A percentile compares a stretch with the other conserved stretches of the same genome.
phyloP scores from a whole-genome alignment of 2,113 vertebrate genomes.

The Coracopsis vasa region DNA sequence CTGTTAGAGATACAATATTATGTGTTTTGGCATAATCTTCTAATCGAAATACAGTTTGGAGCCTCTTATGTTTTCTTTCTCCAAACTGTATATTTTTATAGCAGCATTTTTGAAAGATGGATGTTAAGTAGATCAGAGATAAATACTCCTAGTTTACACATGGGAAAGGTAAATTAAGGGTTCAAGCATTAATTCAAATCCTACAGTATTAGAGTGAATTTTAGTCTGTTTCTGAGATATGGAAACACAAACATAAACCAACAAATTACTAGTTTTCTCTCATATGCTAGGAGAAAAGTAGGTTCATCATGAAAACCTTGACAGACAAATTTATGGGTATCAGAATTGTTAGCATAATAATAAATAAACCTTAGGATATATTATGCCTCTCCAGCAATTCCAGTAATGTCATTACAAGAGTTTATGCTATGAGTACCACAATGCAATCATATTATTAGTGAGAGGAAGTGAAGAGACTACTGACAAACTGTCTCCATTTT shows the following conservation, averaged over 20 bases:
- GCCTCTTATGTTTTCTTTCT: not conserved
- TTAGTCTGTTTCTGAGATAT: not conserved
- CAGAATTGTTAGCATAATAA: not conserved
- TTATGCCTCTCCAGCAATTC: not conserved
- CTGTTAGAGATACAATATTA: not conserved
- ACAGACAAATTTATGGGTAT: constrained; percentile 13
- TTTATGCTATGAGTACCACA: not conserved
- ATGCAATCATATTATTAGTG: not conserved
- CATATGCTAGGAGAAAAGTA: not conserved
- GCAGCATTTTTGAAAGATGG: not conserved
- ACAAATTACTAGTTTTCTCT: not conserved
- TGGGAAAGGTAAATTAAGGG: not conserved
- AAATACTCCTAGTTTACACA: not conserved
- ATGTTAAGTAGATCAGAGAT: not conserved
- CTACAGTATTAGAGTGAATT: not conserved
- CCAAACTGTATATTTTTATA: not conserved
- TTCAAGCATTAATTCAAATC: not conserved
- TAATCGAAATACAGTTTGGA: not conserved
- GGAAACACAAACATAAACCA: not conserved
- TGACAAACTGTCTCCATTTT: not conserved
- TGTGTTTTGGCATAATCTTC: constrained; percentile 37
- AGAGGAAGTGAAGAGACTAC: not conserved
- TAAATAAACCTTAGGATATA: not conserved
- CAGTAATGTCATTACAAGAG: not conserved
- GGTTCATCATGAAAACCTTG: not conserved